Evolutionary conservation across 2,797 vertebrate species (phyloP).

Genomic region (Enteromius argenteus): DNA sequence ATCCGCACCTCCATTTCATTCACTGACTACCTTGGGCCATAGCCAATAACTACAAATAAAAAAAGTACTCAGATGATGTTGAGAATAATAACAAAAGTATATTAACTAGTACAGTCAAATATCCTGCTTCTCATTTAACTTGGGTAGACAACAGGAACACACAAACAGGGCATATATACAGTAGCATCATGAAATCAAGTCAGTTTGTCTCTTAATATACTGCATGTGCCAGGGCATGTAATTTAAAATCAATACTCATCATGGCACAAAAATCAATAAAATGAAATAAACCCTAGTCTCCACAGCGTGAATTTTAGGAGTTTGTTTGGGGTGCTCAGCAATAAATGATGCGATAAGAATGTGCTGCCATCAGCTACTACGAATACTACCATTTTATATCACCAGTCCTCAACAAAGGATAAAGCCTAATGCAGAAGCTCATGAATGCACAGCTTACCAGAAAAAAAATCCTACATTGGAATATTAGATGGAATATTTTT

Average conservation of each 20-base stretch:
- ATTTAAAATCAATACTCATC: slow-evolving; percentile 32
- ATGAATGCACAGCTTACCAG: slow-evolving; percentile 10
- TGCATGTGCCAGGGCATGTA: not conserved
- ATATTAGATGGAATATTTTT: slow-evolving; percentile 9
- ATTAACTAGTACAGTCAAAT: not conserved
- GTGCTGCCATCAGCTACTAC: slow-evolving; percentile 22
- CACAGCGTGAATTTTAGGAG: slow-evolving; percentile 14
- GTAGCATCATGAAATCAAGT: not conserved
- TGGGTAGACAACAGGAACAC: not conserved
- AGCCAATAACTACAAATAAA: slow-evolving; percentile 5
- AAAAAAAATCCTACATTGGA: slow-evolving; percentile 10
- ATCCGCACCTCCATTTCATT: slow-evolving; percentile 16
- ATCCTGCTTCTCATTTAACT: slow-evolving; percentile 2
- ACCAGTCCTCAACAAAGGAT: slow-evolving; percentile 22
- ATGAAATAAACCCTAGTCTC: slow-evolving; percentile 28
- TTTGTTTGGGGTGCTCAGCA: slow-evolving; percentile 28
- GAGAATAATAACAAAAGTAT: not conserved
- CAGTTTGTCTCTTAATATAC: slow-evolving; percentile 28
- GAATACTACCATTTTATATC: slow-evolving; percentile 8
- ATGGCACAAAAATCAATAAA: slow-evolving; percentile 42
- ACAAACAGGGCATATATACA: not conserved
- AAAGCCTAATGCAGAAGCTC: slow-evolving; percentile 18
- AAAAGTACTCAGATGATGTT: not conserved
- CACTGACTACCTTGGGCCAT: not conserved
- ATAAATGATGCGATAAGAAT: slow-evolving; percentile 29